Conservation (phyloP, 2,113 vertebrate species). For the Ibidorhyncha struthersii region DNA sequence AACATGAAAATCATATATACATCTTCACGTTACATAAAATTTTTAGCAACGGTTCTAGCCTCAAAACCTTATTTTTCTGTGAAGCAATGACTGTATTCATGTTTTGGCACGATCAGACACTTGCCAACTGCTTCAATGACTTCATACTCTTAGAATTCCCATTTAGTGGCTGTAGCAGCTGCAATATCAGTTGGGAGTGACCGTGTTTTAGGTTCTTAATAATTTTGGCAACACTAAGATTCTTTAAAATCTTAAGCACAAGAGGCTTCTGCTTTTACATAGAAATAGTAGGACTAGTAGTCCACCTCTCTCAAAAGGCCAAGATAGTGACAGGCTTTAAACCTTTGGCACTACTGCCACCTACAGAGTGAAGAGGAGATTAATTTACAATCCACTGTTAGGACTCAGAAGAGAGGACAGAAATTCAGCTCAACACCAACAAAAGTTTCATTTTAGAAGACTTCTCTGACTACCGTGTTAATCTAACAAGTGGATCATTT, state of each 20-base stretch:
- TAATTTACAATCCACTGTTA: not conserved
- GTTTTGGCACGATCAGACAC: not conserved
- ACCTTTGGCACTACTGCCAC: constrained; percentile 45
- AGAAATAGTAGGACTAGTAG: not conserved
- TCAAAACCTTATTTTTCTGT: not conserved
- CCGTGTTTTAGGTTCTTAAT: not conserved
- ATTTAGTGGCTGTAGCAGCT: not conserved
- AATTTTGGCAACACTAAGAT: not conserved
- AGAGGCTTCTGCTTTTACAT: not conserved
- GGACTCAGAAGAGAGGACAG: not conserved
- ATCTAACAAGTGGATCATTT: not conserved
- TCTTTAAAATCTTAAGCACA: not conserved
- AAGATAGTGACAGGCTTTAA: not conserved
- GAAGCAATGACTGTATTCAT: not conserved
- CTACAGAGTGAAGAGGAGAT: not conserved
- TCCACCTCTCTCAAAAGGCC: not conserved
- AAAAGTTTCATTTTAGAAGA: not conserved
- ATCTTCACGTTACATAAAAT: not conserved
- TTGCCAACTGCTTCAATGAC: not conserved
- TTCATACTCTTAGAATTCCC: not conserved
- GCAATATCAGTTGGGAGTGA: not conserved
- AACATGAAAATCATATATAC: not conserved
- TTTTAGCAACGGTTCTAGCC: not conserved
- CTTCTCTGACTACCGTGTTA: not conserved
- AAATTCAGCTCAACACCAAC: not conserved